A percentile compares a stretch with the other conserved stretches of the same genome.
Conservation (phyloP, 2,888 invertebrate species). For the Helleia helle region DNA sequence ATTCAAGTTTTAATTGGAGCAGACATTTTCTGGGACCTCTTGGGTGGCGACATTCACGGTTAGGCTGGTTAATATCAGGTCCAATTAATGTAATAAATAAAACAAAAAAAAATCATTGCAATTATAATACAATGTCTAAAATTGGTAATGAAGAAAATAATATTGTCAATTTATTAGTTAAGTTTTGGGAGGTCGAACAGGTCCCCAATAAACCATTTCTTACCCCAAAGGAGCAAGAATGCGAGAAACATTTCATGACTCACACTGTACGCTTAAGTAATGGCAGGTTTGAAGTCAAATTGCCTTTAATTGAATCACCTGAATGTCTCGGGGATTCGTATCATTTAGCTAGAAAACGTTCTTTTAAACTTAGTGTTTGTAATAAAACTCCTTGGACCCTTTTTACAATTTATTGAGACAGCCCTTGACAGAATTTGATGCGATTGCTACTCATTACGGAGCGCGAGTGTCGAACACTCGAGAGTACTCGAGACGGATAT, state of each 20-base stretch:
- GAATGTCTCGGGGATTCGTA: conserved; percentile 9
- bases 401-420: too few species aligned
- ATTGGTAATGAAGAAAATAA: background rate
- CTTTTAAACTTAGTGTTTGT: conserved; percentile 12
- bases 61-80: too few species aligned
- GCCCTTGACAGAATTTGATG: too few species aligned
- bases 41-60: background rate
- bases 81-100: background rate
- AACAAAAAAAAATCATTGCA: background rate
- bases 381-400: too few species aligned
- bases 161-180: background rate
- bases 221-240: conserved; percentile 6
- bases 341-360: conserved; percentile 8
- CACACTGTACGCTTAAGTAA: conserved; percentile 1
- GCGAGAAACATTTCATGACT: conserved; percentile 7
- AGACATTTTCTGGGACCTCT: conserved; percentile 16
- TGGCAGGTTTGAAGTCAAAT: conserved; percentile 8
- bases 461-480: too few species aligned
- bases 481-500: background rate
- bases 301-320: conserved; percentile 6
- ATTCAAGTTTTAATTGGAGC: conserved; percentile 20
- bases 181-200: conserved; percentile 10
- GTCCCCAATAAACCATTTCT: conserved; percentile 9
- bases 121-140: background rate
- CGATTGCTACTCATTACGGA: background rate